Evolutionary conservation across 1,140 invertebrate species (phyloP), one percentile per base, ranked within the genome.

Genomic region (Idris sp.): DNA sequence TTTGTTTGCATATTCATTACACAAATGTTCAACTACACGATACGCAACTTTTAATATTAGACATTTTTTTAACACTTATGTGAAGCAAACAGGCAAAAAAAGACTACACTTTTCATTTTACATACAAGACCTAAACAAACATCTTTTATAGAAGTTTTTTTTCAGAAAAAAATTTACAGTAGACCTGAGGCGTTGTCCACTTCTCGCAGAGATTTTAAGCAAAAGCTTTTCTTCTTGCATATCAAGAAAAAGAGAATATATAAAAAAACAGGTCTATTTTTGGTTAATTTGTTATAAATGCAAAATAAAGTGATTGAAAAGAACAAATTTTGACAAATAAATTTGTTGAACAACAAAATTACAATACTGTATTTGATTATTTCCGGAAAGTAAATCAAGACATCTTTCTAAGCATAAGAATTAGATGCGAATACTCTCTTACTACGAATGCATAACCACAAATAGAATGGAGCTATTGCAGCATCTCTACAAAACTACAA

Each of bases 391-490:
- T 38, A 49, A 48, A 33, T 38, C 43, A 7, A 40, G 43, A 15
- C 33, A 31, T 48, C 43, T 11, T 48, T 61, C 35, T 62, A 31
- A 26, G 25, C 49, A 41, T 31, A 35, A 10, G 35, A 48, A 48
- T 49, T 19, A 26, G 48, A 62, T 41, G 67, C 67, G 41, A 61
- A 54, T 30, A 33, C 26, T 28, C 46, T 59, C 38, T 11, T 22
- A 41, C 40, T 11, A 44, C 58, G 49, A 72, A 56, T 48, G 58
- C 49, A 62, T 72, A 62, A 72, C 67, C 67, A 36, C 56, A 71
- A 71, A 71, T 71, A 71, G 67, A 71, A 62, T 62, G 56, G 67
- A 62, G 67, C 54, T 71, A 40, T 71, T 71, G 67, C 67, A 56
- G 40, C 48, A 54, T 54, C 41, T 26, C 31, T 56, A 33, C 33